Conservation (phyloP, 2,888 invertebrate genomes). For the Maniola hyperantus region DNA sequence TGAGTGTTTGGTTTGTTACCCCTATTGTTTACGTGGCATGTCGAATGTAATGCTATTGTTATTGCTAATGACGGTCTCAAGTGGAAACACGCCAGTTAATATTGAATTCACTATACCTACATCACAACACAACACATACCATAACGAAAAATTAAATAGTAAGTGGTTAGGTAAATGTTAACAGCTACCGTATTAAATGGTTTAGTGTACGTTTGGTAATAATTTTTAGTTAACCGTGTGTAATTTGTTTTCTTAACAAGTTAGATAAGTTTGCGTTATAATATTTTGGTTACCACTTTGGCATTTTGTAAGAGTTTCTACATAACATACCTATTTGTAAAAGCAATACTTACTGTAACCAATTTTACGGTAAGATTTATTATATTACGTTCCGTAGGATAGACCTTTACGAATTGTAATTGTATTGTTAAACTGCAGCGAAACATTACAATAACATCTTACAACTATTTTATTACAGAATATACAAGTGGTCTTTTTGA, state of each 20-base stretch:
- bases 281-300: constrained; percentile 34
- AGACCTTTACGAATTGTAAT: constrained; percentile 22
- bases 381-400: constrained; percentile 28
- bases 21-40: no score
- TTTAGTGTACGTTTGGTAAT: background rate
- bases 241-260: constrained; percentile 30
- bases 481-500: background rate
- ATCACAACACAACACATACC: no score
- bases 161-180: background rate
- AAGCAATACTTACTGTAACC: constrained; percentile 33
- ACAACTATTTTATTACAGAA: background rate
- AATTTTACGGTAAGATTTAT: constrained; percentile 32
- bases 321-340: constrained; percentile 24
- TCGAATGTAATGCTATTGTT: no score
- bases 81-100: no score
- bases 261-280: constrained; percentile 28
- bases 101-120: no score
- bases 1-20: no score
- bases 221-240: constrained; percentile 25
- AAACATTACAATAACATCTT: constrained; percentile 15
- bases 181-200: constrained; percentile 10
- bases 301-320: constrained; percentile 32
- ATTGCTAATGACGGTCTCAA: no score
- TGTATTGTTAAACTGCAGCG: background rate
- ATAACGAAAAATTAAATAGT: no score